phyloP scores from a whole-genome alignment of 1,140 invertebrate genomes.

The Pogonomyrmex barbatus region DNA sequence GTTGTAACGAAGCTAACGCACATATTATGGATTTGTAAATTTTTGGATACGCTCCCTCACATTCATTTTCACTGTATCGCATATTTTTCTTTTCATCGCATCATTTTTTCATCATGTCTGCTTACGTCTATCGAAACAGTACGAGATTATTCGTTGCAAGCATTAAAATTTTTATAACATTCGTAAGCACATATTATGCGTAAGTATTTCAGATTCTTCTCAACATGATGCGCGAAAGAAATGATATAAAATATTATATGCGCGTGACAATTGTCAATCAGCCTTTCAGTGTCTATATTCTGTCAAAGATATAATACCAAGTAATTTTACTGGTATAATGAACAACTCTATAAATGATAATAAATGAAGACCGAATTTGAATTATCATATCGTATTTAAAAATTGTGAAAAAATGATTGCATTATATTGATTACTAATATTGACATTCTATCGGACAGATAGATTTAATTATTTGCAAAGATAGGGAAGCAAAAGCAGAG shows the following conservation, averaged over 20 bases:
- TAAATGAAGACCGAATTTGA: not conserved
- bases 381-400: slow-evolving; percentile 1
- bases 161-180: slow-evolving; percentile 11
- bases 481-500: not conserved
- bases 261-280: slow-evolving; percentile 8
- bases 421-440: not conserved
- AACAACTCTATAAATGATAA: slow-evolving; percentile 15
- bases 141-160: not conserved
- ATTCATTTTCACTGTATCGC: not conserved
- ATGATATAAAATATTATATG: not conserved
- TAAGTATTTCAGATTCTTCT: not conserved
- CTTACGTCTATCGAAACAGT: not conserved
- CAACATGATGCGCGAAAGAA: not conserved
- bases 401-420: slow-evolving; percentile 3
- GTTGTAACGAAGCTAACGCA: not conserved
- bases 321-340: slow-evolving; percentile 15
- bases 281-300: slow-evolving; percentile 24
- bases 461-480: not conserved
- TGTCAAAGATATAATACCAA: slow-evolving; percentile 37
- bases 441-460: not conserved
- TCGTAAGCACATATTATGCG: not conserved
- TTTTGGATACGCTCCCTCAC: not conserved
- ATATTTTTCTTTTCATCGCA: not conserved
- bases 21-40: not conserved
- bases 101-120: not conserved